Base-by-base conservation (phyloP, 2,797 vertebrate species). In the Semaprochilodus insignis region DNA sequence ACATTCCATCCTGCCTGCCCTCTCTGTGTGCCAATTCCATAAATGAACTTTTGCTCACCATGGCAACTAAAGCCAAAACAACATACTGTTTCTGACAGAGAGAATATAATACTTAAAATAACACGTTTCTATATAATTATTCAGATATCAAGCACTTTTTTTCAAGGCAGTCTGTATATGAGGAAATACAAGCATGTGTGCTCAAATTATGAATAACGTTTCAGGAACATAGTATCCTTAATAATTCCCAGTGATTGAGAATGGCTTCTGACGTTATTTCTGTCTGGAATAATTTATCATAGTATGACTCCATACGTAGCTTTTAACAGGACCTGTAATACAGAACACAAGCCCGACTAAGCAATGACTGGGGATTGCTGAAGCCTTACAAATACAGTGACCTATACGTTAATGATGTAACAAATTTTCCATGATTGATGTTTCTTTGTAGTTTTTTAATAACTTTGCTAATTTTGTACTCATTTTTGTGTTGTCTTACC, bases 141-240 rank as follows among this genome's bases (percentile, higher is more conserved):
- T 83, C 27, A 65, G 85, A 90, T 92, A 93, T 88, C 83, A 91
- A 93, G 93, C 93, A 94, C 93, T 93, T 94, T 88, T 94, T 88
- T 91, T 90, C 88, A 92, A 90, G 93, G 91, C 91, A 91, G 91
- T 95, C 89, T 95, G 95, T 95, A 96, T 96, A 95, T 95, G 87
- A 94, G 92, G 94, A 91, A 88, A 82, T 90, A 89, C 90, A 92
- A 90, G 93, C 94, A 94, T 93, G 93, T 93, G 89, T 93, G 87
- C 88, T 93, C 81, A 88, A 86, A 89, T 90, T 87, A 87, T 92
- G 90, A 91, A 86, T 89, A 80, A 81, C 85, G 80, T 88, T 78
- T 84, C 80, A 72, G 74, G 83, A 80, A 87, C 83, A 67, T 70
- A 88, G 85, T 88, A 88, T 90, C 86, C 85, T 84, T 74, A 72